Percentiles rank a stretch among this genome's conserved stretches.
Evolutionary conservation across 2,797 vertebrate genomes (phyloP).

Genomic region (Novumbra hubbsi): DNA sequence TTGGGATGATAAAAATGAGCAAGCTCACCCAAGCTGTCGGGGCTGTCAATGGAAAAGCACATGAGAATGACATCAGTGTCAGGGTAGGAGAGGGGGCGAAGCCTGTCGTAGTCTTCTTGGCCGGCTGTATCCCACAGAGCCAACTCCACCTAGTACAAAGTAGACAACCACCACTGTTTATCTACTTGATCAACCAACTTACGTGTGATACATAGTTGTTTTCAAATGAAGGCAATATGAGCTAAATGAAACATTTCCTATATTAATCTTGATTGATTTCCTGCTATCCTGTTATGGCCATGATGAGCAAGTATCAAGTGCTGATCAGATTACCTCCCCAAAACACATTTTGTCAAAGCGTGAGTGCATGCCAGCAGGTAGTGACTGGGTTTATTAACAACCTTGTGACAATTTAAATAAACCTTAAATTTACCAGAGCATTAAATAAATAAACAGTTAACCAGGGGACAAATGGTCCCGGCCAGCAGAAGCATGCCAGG

Average conservation of each 20-base stretch:
- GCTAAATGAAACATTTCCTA: background rate
- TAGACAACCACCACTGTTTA: conserved; percentile 19
- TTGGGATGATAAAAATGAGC: background rate
- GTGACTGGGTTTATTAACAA: too few species aligned
- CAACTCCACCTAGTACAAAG: conserved; percentile 85
- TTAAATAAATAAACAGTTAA: too few species aligned
- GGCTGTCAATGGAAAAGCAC: conserved; percentile 99
- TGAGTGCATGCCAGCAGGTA: background rate
- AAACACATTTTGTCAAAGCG: background rate
- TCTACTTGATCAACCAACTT: background rate
- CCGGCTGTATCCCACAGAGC: conserved; percentile 98
- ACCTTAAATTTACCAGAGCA: too few species aligned
- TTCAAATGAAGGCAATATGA: background rate
- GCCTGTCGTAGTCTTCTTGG: conserved; percentile 97
- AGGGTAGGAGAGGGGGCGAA: conserved; percentile 96
- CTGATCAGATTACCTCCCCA: background rate
- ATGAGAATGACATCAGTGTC: conserved; percentile 99
- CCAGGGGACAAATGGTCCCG: too few species aligned
- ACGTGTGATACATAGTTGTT: background rate
- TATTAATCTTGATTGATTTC: background rate
- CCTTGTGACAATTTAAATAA: too few species aligned
- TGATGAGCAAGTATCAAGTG: background rate
- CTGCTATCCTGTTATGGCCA: background rate
- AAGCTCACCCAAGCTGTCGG: conserved; percentile 95
- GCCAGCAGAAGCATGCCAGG: too few species aligned